These are phyloP conservation scores for Cebidichthys violaceus DNA, from an alignment of 2,113 vertebrate species.

Conservation along the genomic window DNA sequence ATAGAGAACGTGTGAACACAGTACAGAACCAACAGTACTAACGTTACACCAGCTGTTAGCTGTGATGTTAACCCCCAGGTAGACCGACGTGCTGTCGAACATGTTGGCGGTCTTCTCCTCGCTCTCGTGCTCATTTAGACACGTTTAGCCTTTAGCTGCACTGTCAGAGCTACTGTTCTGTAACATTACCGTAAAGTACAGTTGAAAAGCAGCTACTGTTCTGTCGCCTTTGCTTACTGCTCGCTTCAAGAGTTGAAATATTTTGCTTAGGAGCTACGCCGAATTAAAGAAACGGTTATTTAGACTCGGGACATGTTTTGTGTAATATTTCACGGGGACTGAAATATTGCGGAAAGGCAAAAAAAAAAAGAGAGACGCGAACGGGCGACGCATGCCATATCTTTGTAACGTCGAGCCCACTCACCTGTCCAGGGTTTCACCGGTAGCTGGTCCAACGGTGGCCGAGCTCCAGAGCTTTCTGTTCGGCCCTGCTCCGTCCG, in stretches of 20 bases:
- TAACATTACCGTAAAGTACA: not conserved
- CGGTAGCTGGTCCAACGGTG: not conserved
- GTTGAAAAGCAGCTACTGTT: not conserved
- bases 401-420: rapidly evolving
- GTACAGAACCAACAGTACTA: no score
- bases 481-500: constrained; percentile 53
- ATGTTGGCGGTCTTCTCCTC: not conserved
- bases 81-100: no score
- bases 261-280: not conserved
- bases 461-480: constrained; percentile 44
- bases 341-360: no score
- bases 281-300: not conserved
- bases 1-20: not conserved
- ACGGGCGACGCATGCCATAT: not conserved
- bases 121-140: not conserved
- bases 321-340: rapidly evolving
- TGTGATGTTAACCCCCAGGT: not conserved
- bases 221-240: not conserved
- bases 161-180: not conserved
- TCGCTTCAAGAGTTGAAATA: not conserved
- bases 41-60: not conserved
- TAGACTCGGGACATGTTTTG: not conserved
- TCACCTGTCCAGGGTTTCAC: constrained; percentile 57
- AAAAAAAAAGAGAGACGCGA: not conserved
- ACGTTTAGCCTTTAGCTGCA: not conserved